Conservation (phyloP, 2,888 invertebrate species). For the Pterobdella sp. region DNA sequence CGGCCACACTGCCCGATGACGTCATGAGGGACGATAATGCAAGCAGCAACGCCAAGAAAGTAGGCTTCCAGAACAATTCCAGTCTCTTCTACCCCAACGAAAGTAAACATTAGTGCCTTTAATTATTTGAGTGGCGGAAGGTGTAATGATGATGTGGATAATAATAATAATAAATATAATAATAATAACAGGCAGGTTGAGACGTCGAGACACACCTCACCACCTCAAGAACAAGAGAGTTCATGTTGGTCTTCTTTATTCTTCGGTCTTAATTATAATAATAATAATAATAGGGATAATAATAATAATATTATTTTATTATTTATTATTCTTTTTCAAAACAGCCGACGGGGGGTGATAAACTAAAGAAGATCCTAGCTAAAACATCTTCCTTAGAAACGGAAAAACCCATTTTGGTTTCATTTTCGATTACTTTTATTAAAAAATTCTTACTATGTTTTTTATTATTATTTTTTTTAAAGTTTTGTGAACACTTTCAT, state of each 20-base stretch:
- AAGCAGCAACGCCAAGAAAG: not conserved
- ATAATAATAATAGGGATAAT: no score
- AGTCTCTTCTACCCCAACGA: not conserved
- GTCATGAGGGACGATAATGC: not conserved
- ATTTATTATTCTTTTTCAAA: no score
- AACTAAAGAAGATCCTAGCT: slow-evolving; percentile 41
- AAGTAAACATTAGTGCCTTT: not conserved
- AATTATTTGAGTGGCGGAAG: not conserved
- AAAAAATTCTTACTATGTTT: not conserved
- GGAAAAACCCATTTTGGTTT: not conserved
- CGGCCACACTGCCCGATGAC: not conserved
- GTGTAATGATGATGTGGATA: slow-evolving; percentile 2
- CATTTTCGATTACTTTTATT: not conserved
- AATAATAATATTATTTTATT: no score
- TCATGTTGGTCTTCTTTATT: slow-evolving; percentile 16
- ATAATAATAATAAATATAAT: slow-evolving; percentile 11
- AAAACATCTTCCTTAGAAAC: slow-evolving; percentile 25
- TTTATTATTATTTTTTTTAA: not conserved
- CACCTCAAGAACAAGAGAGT: slow-evolving; percentile 84
- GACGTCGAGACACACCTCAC: slow-evolving; percentile 93
- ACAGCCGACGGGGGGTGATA: slow-evolving; percentile 45
- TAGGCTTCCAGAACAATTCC: not conserved
- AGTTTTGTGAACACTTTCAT: not conserved
- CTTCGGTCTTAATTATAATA: not conserved
- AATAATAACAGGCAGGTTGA: slow-evolving; percentile 54